phyloP scores from a whole-genome alignment of 2,113 vertebrate genomes.

The Tinamus guttatus region DNA sequence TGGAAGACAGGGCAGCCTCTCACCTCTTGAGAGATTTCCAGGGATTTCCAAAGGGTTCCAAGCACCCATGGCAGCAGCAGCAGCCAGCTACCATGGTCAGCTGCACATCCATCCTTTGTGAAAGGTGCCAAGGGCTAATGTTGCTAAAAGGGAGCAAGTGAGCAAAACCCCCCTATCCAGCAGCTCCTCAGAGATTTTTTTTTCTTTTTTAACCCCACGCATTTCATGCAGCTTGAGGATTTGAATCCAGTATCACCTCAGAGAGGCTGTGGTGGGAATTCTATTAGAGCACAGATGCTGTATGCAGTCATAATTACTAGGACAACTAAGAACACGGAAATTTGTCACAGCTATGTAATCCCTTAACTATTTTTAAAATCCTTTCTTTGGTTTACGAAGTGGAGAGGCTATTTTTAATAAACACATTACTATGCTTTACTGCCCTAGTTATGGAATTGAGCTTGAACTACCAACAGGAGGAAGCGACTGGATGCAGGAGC shows the following conservation, averaged over 20 bases:
- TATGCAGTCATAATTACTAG: not conserved
- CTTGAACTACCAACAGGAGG: accelerated
- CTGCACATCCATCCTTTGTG: not conserved
- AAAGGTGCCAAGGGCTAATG: not conserved
- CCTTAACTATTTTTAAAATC: not conserved
- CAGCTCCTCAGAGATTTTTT: too few species aligned
- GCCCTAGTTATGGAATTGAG: too few species aligned
- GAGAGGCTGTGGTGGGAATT: not conserved
- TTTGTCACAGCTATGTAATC: accelerated
- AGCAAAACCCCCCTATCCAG: not conserved
- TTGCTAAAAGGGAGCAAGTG: not conserved
- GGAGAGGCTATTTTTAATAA: too few species aligned
- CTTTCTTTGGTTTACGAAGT: not conserved
- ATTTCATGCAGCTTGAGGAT: not conserved
- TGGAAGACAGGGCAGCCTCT: accelerated
- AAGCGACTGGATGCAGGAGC: accelerated
- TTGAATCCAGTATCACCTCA: not conserved
- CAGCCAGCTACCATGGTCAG: not conserved
- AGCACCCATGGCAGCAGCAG: not conserved
- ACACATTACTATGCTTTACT: accelerated
- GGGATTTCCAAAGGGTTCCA: not conserved
- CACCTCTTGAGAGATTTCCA: not conserved
- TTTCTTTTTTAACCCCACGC: not conserved
- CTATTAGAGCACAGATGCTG: not conserved
- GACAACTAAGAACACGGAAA: accelerated